Conservation (phyloP, 2,113 vertebrate species). For the Callocephalon fimbriatum region DNA sequence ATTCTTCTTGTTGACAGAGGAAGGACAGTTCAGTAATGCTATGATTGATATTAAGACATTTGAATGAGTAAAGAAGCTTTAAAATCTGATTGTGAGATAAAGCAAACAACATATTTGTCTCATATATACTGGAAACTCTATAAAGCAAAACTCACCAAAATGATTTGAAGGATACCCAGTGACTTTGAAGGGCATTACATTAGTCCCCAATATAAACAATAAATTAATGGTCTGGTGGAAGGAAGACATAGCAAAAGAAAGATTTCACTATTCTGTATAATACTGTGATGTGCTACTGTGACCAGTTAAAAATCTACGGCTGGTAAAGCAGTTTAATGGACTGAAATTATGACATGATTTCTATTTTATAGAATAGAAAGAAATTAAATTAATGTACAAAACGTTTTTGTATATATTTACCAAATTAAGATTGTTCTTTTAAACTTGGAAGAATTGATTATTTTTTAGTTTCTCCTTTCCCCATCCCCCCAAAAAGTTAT, state of each 20-base stretch:
- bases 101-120: neutral
- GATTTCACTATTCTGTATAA: neutral
- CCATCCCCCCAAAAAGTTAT: neutral
- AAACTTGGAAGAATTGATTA: neutral
- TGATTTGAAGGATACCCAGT: neutral
- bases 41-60: neutral
- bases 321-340: neutral
- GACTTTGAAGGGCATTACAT: neutral
- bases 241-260: neutral
- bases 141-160: neutral
- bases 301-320: neutral
- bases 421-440: neutral
- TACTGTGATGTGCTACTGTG: neutral
- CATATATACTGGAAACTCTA: neutral
- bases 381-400: neutral
- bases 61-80: neutral
- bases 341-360: neutral
- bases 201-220: neutral
- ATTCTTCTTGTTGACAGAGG: neutral
- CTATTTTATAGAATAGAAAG: neutral
- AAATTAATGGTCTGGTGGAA: neutral
- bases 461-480: neutral
- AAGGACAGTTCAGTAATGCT: neutral
- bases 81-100: neutral
- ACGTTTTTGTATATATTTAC: neutral